Evolutionary conservation across 2,113 vertebrate genomes (phyloP), one percentile per base, ranked within the genome.

Genomic region (Erinaceus europaeus): DNA sequence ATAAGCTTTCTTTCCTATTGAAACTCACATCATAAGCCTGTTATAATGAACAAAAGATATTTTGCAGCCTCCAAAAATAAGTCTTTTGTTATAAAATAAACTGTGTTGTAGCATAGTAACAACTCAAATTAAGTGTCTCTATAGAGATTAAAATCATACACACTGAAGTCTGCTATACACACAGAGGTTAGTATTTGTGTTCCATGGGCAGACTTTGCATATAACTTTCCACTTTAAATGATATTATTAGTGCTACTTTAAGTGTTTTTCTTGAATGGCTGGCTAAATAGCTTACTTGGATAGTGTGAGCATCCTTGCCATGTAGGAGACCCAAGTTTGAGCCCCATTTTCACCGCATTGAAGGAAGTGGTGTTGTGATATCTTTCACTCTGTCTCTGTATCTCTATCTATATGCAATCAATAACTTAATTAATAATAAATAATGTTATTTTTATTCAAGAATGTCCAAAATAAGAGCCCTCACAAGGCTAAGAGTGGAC

Each of bases 91-190:
- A 65, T 10, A 81, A 59, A 90, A 75, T 9, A 67, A 20, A 50
- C 0, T 50, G 29, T 50, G 3, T 84, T 91, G 3, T 6, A 91
- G 46, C 25, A 64, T 3, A 91, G 9, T 25, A 13, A 73, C 20
- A 93, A 75, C 18, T 91, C 62, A 84, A 94, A 92, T 89, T 75
- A 67, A 88, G 74, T 23, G 57, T 82, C 15, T 11, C 18, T 64
- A 52, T 3, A 42, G 25, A 4, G 38, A 23, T 15, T 69, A 27
- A 50, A 65, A 42, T 1, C 23, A 34, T n/a, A 4, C 34, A 15
- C 23, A 40, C 1, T 44, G 15, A 9, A 44, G 3, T 18, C 2
- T 12, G n/a, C 21, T 75, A 9, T 32, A 55, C 27, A 34, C 4
- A 34, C 0, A 68, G 1, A 13, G 25, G 13, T 64, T 11, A 61